Evolutionary conservation across 2,797 vertebrate species (phyloP).

Genomic region (Psittacula echo): DNA sequence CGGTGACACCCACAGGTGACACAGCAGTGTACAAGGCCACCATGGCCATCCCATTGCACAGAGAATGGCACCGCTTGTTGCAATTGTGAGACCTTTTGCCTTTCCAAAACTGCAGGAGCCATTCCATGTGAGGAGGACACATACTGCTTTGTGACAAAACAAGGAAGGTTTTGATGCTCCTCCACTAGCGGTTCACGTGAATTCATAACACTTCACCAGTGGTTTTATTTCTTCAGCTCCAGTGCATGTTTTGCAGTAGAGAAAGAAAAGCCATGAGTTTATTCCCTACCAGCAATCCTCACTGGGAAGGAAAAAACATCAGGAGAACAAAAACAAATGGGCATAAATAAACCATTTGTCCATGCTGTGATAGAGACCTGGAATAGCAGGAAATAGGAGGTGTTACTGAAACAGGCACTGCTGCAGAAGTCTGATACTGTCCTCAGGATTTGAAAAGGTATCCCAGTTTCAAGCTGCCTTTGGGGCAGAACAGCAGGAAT

Average conservation of each 20-base stretch:
- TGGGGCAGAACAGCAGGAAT: background rate
- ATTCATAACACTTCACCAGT: background rate
- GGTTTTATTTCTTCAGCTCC: background rate
- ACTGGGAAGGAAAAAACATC: background rate
- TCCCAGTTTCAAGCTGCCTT: background rate
- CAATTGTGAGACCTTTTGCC: background rate
- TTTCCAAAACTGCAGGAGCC: background rate
- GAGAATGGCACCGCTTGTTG: accelerated
- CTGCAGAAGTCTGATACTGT: background rate
- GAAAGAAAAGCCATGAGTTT: background rate
- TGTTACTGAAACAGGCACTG: background rate
- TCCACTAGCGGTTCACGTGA: accelerated
- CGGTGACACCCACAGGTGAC: background rate
- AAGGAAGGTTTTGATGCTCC: background rate
- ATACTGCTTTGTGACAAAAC: background rate
- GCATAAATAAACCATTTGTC: background rate
- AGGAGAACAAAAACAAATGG: background rate
- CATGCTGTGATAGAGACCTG: background rate
- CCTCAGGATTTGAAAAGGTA: background rate
- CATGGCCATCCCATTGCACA: accelerated
- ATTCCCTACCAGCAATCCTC: background rate
- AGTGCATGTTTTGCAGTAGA: background rate
- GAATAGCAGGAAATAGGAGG: background rate
- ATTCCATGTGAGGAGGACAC: background rate
- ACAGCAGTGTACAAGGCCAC: background rate